Evolutionary conservation across 2,797 vertebrate genomes (phyloP).

Genomic region (Ispidina lecontei): DNA sequence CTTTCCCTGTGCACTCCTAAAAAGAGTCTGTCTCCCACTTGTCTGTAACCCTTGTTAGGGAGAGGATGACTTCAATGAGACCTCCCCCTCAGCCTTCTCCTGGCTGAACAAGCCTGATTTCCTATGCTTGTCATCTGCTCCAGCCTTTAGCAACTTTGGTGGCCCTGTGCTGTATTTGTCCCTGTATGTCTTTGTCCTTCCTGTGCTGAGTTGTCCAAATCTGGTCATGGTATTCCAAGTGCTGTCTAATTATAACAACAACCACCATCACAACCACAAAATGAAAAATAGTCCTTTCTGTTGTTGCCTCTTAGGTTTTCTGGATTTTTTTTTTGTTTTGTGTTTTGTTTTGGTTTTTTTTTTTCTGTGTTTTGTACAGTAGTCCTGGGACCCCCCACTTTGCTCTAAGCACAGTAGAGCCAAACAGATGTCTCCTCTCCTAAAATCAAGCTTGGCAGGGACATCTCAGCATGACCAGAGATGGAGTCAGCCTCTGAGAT

Average conservation of each 20-base stretch:
- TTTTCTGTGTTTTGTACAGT: accelerated
- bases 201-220: background rate
- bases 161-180: background rate
- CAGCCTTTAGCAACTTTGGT: background rate
- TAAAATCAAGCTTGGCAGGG: background rate
- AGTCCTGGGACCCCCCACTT: background rate
- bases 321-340: background rate
- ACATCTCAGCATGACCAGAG: background rate
- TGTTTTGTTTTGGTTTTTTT: background rate
- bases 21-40: background rate
- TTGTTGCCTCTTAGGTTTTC: background rate
- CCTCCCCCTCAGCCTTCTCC: background rate
- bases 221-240: background rate
- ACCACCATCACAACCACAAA: background rate
- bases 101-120: background rate
- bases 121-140: background rate
- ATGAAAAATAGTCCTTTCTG: background rate
- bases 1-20: background rate
- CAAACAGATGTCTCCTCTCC: background rate
- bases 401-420: background rate
- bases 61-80: background rate
- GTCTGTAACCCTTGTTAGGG: background rate
- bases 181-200: background rate
- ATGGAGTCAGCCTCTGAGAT: background rate
- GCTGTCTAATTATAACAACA: background rate